A percentile compares a stretch with the other conserved stretches of the same genome.
These are phyloP conservation scores for Oryctes rhinoceros DNA, from an alignment of 1,140 invertebrate genomes.

Conservation along the genomic window DNA sequence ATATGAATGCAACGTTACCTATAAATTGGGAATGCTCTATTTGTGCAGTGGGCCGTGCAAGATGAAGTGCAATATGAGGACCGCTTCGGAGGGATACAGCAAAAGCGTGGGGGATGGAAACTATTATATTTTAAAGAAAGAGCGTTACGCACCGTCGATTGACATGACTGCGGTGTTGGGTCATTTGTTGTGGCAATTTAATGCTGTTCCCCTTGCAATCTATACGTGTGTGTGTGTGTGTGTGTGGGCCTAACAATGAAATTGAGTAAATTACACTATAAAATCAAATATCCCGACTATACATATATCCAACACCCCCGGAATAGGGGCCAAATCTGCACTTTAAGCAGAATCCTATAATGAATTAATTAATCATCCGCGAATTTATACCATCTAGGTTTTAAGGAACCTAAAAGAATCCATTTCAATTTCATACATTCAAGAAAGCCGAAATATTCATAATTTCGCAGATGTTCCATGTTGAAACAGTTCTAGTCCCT, in stretches of 20 bases:
- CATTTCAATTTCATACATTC: too few relatives aligned
- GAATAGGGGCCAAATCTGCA: constrained; percentile 3
- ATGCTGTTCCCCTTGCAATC: constrained; percentile 3
- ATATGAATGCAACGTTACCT: constrained; percentile 35
- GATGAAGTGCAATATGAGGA: constrained; percentile 54
- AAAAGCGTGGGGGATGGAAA: constrained; percentile 48
- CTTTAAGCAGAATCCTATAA: constrained; percentile 13
- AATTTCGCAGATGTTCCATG: too few relatives aligned
- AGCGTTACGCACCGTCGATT: constrained; percentile 51
- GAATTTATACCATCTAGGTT: background rate
- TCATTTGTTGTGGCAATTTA: constrained; percentile 50
- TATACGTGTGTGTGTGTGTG: background rate
- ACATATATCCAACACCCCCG: background rate
- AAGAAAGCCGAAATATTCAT: too few relatives aligned
- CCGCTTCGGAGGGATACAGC: constrained; percentile 45
- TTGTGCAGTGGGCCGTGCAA: constrained; percentile 54
- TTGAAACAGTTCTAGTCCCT: too few relatives aligned
- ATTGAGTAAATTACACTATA: constrained; percentile 39
- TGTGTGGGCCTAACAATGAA: constrained; percentile 18
- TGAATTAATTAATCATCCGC: constrained; percentile 24
- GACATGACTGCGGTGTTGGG: constrained; percentile 49
- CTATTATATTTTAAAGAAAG: constrained; percentile 55
- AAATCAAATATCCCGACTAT: constrained; percentile 28
- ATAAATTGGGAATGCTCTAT: constrained; percentile 51
- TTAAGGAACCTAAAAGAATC: background rate